These are phyloP conservation scores for Psittacula derbiana DNA, from an alignment of 2,797 vertebrate species.

Conservation along the genomic window DNA sequence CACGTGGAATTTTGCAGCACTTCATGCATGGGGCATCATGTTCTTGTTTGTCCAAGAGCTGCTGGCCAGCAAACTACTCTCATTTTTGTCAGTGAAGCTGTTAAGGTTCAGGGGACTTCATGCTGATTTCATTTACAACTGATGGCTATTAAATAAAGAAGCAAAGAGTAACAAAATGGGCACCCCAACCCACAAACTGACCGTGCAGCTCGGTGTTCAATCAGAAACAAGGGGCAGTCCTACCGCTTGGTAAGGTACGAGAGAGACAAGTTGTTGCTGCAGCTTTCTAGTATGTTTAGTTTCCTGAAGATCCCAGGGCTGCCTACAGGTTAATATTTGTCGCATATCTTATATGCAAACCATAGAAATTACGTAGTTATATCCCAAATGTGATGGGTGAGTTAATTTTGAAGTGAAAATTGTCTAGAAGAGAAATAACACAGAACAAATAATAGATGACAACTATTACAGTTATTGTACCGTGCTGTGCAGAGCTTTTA, in stretches of 20 bases:
- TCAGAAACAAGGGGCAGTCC: not conserved
- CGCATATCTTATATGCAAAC: not conserved
- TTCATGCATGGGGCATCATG: accelerated
- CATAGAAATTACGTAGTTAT: not conserved
- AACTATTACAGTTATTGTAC: slow-evolving; percentile 4
- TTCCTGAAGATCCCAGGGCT: not conserved
- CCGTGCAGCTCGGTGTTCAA: not conserved
- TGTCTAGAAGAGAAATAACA: not conserved
- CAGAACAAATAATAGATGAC: not conserved
- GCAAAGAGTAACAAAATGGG: not conserved
- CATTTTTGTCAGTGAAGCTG: not conserved
- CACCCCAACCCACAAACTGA: accelerated
- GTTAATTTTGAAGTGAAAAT: slow-evolving; percentile 21
- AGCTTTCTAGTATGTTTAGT: not conserved
- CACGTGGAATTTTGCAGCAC: not conserved
- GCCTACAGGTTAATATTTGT: not conserved
- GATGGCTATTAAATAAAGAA: not conserved
- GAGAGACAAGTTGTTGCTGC: not conserved
- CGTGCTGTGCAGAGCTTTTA: not conserved
- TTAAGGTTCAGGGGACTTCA: not conserved
- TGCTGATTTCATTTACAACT: not conserved
- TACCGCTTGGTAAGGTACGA: not conserved
- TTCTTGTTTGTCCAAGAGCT: not conserved
- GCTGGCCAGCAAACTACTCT: not conserved
- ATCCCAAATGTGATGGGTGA: not conserved